Conservation (phyloP, 2,113 vertebrate genomes). For the Corythaixoides concolor region DNA sequence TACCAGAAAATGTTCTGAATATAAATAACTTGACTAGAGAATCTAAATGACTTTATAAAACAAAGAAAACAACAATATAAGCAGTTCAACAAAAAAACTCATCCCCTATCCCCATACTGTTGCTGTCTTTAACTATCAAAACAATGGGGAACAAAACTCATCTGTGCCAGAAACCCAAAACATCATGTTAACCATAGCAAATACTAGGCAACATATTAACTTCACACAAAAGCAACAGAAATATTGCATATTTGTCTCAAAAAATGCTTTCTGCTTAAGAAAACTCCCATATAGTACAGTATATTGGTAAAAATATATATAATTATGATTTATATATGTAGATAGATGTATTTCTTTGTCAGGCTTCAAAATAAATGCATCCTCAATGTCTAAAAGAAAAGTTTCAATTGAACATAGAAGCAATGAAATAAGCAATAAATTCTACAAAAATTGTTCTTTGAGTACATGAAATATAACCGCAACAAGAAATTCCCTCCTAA, state of each 20-base stretch:
- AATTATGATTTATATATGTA: background rate
- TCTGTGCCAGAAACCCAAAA: background rate
- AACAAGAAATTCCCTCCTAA: background rate
- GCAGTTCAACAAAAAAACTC: background rate
- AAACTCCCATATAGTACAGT: background rate
- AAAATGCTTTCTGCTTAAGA: background rate
- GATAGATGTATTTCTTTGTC: background rate
- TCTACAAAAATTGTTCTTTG: background rate
- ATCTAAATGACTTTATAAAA: background rate
- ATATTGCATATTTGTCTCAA: background rate
- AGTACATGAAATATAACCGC: background rate
- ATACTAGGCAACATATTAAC: background rate
- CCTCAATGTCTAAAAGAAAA: background rate
- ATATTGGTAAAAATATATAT: background rate
- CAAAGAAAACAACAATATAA: background rate
- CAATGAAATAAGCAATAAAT: background rate
- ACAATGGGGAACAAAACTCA: background rate
- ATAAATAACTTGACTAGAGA: background rate
- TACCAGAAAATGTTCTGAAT: conserved; percentile 15
- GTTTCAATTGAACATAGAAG: background rate
- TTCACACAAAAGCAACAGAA: background rate
- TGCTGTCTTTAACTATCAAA: background rate
- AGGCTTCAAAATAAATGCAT: background rate
- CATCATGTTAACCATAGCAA: background rate
- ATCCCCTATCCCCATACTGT: background rate